Evolutionary conservation across 2,113 vertebrate species (phyloP), one percentile per base, ranked within the genome.

Genomic region (Malurus alboscapulatus): DNA sequence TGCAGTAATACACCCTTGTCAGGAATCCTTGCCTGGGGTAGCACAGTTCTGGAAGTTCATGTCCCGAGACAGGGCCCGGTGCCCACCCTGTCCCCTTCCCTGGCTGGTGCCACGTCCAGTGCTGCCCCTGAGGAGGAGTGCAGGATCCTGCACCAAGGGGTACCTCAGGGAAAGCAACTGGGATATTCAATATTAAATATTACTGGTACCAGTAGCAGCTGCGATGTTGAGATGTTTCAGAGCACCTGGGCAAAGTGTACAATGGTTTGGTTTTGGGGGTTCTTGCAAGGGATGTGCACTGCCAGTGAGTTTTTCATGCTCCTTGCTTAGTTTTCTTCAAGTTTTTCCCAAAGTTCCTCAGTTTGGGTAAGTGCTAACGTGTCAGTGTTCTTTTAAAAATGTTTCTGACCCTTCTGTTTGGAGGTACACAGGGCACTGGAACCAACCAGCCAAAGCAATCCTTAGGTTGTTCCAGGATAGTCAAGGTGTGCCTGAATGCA

Each of bases 141-240:
- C 32, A 25, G 44, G n/a, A 38, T 62, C 21, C 24, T 25, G 1
- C 19, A 40, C 18, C 7, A 21, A 21, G 54, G 13, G 20, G 22
- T 29, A 17, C 11, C 12, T 55, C 27, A 17, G 48, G 26, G 18
- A n/a, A 1, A 59, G 53, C 36, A 53, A 5, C 12, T 16, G 44
- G 51, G 38, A 57, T 12, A 4, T 57, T 80, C 9, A 38, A 38
- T 38, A 38, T 38, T 48, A 6, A 22, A 1, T 59, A 12, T 71
- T 17, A 16, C 22, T 82, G 55, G 12, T 73, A 10, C 69, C 48
- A 15, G n/a, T 2, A 51, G 30, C 26, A 58, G 44, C 7, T 59
- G 29, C 45, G 55, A 5, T 54, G 22, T 0, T 24, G 69, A 84
- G 51, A 17, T 0, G 0, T n/a, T 73, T 62, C 63, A 69, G 55